phyloP scores from a whole-genome alignment of 2,113 vertebrate genomes.

The Podilymbus podiceps region DNA sequence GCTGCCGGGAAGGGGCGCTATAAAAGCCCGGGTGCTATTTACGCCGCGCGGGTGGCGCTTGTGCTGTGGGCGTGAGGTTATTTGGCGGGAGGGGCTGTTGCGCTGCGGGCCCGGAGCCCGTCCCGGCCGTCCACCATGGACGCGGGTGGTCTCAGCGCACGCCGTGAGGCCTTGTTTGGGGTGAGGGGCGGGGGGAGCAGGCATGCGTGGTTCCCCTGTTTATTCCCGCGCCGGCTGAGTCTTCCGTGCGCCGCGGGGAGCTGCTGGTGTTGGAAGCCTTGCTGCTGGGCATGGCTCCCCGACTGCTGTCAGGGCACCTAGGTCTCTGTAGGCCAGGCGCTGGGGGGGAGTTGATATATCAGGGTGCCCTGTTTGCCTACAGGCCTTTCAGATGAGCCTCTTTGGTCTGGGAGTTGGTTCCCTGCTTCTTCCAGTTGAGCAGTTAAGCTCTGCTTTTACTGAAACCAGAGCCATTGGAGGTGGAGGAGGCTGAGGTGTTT shows the following conservation, averaged over 20 bases:
- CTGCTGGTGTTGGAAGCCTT: fast-evolving
- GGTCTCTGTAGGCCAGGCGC: too few species aligned
- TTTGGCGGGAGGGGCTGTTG: too few species aligned
- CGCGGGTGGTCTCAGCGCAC: too few species aligned
- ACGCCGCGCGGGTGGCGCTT: neutral
- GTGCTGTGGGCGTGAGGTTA: too few species aligned
- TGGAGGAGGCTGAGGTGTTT: neutral
- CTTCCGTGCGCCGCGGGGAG: fast-evolving
- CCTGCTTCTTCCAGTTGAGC: fast-evolving
- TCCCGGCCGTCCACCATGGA: too few species aligned
- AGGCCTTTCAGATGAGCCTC: fast-evolving
- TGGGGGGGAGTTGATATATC: neutral
- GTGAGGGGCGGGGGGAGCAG: fast-evolving
- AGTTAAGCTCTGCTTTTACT: neutral
- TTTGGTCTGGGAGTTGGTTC: neutral
- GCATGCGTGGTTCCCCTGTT: fast-evolving
- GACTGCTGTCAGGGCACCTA: too few species aligned
- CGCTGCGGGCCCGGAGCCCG: too few species aligned
- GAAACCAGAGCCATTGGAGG: too few species aligned
- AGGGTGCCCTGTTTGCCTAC: fast-evolving
- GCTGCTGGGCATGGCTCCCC: neutral
- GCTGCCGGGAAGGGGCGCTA: constrained; percentile 25
- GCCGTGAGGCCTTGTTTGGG: too few species aligned
- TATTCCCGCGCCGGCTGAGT: fast-evolving
- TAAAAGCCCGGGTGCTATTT: constrained; percentile 46